Base-by-base conservation (phyloP, 1,140 invertebrate species). In the Pemphigus obesinymphae region DNA sequence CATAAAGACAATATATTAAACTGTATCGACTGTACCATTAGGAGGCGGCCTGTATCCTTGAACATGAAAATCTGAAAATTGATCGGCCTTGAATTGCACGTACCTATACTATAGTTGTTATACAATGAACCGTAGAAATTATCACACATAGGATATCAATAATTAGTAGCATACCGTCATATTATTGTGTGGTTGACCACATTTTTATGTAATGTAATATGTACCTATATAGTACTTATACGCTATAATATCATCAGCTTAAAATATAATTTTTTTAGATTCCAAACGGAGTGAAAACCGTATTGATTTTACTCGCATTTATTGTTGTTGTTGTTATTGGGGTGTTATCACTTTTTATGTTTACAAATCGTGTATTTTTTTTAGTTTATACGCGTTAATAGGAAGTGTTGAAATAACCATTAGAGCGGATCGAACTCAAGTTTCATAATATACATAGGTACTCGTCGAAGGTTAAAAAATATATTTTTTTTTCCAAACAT, bases 61-160 rank as follows among this genome's bases (percentile, higher is more conserved):
- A 50, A 50, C 45, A 50, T 73, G 48, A 73, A 73, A 50, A 31
- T n/a, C 20, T 8, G n/a, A 73, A 73, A 23, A 70, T 70, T 31
- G 26, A 73, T 50, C 23, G 43, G 29, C 70, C 70, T 50, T 73
- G 70, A 50, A 31, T 73, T 50, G 34, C 34, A 40, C 34, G n/a
- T n/a, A n/a, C n/a, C n/a, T n/a, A n/a, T n/a, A 29, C 40, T 29
- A 23, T 50, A 4, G 37, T 40, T n/a, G n/a, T n/a, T n/a, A n/a
- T 48, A 45, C 26, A 45, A 72, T 72, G 34, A 17, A 72, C 23
- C 40, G 37, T 48, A 43, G 26, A 40, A 45, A 43, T 26, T n/a
- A 72, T 68, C n/a, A n/a, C 26, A 2, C 29, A 63, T 29, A 63
- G 29, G 13, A 34, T 66, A 66, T 37, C 10, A 17, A 61, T 61